Base-by-base conservation (phyloP, 2,888 invertebrate genomes). In the Cataglyphis rosenhaueri region DNA sequence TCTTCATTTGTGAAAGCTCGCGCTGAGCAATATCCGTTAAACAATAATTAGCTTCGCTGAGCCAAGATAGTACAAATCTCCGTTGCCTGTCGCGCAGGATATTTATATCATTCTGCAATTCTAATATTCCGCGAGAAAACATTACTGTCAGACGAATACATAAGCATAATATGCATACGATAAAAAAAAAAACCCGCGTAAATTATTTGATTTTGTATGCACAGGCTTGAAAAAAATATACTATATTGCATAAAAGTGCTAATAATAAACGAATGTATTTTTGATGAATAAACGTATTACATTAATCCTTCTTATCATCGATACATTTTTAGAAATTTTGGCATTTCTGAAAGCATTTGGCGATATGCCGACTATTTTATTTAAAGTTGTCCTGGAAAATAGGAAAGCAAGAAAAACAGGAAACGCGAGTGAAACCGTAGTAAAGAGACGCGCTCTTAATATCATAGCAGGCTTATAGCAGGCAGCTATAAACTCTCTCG, bases 1-100 rank as follows among this genome's bases (percentile, higher is more conserved):
- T 65, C 55, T 62, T 61, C 29, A n/a, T 57, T 25, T n/a, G 52
- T 61, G 44, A 82, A 61, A 79, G 41, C 9, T 18, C 21, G 44
- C 18, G 75, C 21, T 32, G 8, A 57, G 44, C 68, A 41, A 66
- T 29, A 52, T 32, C 57, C 66, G n/a, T 12, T 59, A 32, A 78
- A 35, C 44, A 32, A 10, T 68, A 70, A 59, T 15, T 66, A 21
- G 8, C n/a, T 52, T 52, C n/a, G 65, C 21, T 21, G 32, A 57
- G 55, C 21, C 38, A 29, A 35, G 18, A 8, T 21, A 44, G 38
- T 9, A 38, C 52, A 25, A 75, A 18, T 52, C 48, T 52, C 25
- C 21, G 21, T 25, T 35, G 44, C 9, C 15, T 32, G 62, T 64
- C 35, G 3, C n/a, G 29, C 9, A n/a, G 29, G 5, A 41, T 57